Base-by-base conservation (phyloP, 2,888 invertebrate species). In the Phrixothrix hirtus region DNA sequence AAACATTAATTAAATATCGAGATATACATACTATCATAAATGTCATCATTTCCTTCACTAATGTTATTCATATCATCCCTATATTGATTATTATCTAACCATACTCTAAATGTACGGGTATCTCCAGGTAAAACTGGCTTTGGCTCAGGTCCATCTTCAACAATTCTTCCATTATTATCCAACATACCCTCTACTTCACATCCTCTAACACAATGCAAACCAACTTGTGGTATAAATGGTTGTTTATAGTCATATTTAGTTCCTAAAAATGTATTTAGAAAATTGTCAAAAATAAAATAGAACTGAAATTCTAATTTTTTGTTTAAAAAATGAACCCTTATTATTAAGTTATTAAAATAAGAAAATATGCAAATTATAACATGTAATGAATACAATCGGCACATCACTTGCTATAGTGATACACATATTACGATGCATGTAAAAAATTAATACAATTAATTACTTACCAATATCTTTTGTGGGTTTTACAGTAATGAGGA, bases 101-200 rank as follows among this genome's bases (percentile, higher is more conserved):
- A 89, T 1, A 99, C 90, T 3, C 99, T 81, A 76, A 90, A 98
- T 0, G 94, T 96, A 58, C 98, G 82, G 14, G 87, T 84, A 66
- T 96, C 95, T 0, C 96, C 97, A 0, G 88, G 85, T 16, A 97
- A 74, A 57, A 86, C 83, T 0, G 95, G 96, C 57, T 89, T 84
- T 0, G 93, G 93, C 67, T 93, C 94, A 0, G 93, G 92, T 0
- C 93, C 92, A 74, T 99, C 99, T 73, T 99, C 99, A 46, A 99
- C 95, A 2, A 99, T 92, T 56, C 93, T 81, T 0, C 98, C 99
- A 50, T 93, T 91, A 5, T 88, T 89, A 71, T 98, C 98, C 39
- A 99, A 76, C 93, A 99, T 92, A 1, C 99, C 98, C 75, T 99
- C 98, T 17, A 99, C 88, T 77, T 99, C 99, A 76, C 99, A 99